Evolutionary conservation across 1,140 invertebrate species (phyloP).

Genomic region (Papilio helenus): DNA sequence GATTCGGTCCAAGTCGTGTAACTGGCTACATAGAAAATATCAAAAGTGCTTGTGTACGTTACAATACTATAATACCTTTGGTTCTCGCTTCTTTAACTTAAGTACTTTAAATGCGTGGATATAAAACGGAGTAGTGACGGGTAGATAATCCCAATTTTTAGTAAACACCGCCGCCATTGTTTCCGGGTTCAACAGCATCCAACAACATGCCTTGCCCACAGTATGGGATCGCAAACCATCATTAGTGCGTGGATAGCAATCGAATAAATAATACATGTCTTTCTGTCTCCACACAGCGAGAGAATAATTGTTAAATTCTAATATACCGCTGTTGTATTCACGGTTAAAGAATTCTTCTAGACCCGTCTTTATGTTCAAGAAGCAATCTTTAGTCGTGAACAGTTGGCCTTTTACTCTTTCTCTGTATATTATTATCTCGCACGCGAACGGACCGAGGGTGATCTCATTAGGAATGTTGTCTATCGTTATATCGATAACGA

Average conservation of each 20-base stretch:
- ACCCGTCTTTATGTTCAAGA: slow-evolving; percentile 71
- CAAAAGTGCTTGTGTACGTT: slow-evolving; percentile 22
- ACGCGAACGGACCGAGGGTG: slow-evolving; percentile 80
- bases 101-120: slow-evolving; percentile 83
- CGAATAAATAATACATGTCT: slow-evolving; percentile 83
- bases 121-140: slow-evolving; percentile 77
- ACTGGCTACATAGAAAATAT: not conserved
- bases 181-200: slow-evolving; percentile 80
- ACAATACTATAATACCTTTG: slow-evolving; percentile 54
- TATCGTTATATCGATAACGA: slow-evolving; percentile 76
- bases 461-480: slow-evolving; percentile 83
- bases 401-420: slow-evolving; percentile 80
- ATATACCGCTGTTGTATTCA: slow-evolving; percentile 78
- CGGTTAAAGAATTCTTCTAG: slow-evolving; percentile 77
- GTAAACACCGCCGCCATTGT: slow-evolving; percentile 74
- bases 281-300: slow-evolving; percentile 82
- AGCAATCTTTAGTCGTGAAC: slow-evolving; percentile 78
- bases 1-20: not conserved
- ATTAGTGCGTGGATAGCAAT: slow-evolving; percentile 79
- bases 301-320: slow-evolving; percentile 79
- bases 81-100: slow-evolving; percentile 71
- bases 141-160: slow-evolving; percentile 80
- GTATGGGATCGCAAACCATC: slow-evolving; percentile 71
- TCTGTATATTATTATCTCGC: slow-evolving; percentile 82
- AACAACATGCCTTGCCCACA: slow-evolving; percentile 78